Base-by-base conservation (phyloP, 2,888 invertebrate genomes). In the Margaritifera margaritifera region DNA sequence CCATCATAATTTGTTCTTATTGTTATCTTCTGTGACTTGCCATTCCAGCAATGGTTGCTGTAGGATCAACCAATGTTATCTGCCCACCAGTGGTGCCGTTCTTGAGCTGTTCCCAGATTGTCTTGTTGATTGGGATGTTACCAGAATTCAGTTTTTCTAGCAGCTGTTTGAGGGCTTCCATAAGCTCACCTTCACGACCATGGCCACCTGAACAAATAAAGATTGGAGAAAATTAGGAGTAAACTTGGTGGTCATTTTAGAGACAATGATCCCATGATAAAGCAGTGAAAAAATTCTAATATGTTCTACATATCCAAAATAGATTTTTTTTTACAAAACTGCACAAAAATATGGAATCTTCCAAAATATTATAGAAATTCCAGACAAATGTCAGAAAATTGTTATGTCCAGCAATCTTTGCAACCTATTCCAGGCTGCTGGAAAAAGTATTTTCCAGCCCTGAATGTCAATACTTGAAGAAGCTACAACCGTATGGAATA, bases 91-190 rank as follows among this genome's bases (percentile, higher is more conserved):
- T 70, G 4, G 63, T 72, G 20, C 79, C 80, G 58, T 74, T 77
- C 69, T 80, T 75, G 54, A 85, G 64, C 68, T 82, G 77, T 50
- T 83, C 80, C 67, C 84, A 75, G 71, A 81, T 79, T n/a, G 80
- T 82, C 56, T 80, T 78, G 58, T 79, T 83, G 68, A 87, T 77
- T 5, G 87, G 85, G n/a, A 88, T 75, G 51, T 86, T 80, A 22
- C 88, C 88, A 24, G 84, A 74, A 75, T 87, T 87, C 20, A 88
- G 78, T 60, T 80, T 79, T 63, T 87, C 84, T 56, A 88, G 72
- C 51, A 88, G 78, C 27, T 84, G 63, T 67, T 84, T 81, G 57
- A 88, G 71, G 6, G 87, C 85, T 18, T 78, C 69, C 85, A 88
- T 87, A 51, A 88, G 79, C 53, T 88, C 88, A 20, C 74, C 79